Base-by-base conservation (phyloP, 2,888 invertebrate species). In the Caenorhabditis plicata region DNA sequence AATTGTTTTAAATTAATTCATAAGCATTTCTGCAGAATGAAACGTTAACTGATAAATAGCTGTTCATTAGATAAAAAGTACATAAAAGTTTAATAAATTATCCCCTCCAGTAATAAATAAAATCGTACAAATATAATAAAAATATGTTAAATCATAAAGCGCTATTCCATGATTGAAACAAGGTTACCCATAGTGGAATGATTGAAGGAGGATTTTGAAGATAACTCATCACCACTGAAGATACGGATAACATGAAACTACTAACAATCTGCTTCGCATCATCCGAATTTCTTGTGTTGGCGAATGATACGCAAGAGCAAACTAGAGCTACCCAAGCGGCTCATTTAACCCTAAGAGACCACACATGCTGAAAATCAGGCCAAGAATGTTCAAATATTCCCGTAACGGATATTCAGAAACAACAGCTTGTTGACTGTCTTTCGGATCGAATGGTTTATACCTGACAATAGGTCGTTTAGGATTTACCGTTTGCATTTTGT, bases 281-380 rank as follows among this genome's bases (percentile, higher is more conserved):
- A 83, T 99, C 98, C 33, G 89, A 90, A 5, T 93, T 88, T 81
- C 94, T 86, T 0, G 94, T 93, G 83, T 95, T 98, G 32, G 98
- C 94, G 84, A 95, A 98, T 83, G 95, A 94, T 69, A 98, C 93
- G 82, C 96, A 96, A 7, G 96, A 96, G 82, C 96, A 98, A 81
- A 94, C 94, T 0, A 99, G 87, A 0, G 98, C 96, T 39, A 93
- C 89, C 98, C 98, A 99, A 0, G 96, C 94, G 83, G 95, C 96
- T 96, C 96, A 98, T 83, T 99, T 99, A 44, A 96, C 85, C 84
- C 95, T 86, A 27, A 83, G 80, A n/a, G n/a, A 1, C 96, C 98
- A 82, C 94, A 94, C 96, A 99, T 98, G 71, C 94, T 94, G 83
- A 98, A 96, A 52, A 98, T 89, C 96, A 99, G 98, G 43, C 96